A percentile compares a stretch with the other conserved stretches of the same genome.
Conservation (phyloP, 2,888 invertebrate species). For the Leuctra nigra region DNA sequence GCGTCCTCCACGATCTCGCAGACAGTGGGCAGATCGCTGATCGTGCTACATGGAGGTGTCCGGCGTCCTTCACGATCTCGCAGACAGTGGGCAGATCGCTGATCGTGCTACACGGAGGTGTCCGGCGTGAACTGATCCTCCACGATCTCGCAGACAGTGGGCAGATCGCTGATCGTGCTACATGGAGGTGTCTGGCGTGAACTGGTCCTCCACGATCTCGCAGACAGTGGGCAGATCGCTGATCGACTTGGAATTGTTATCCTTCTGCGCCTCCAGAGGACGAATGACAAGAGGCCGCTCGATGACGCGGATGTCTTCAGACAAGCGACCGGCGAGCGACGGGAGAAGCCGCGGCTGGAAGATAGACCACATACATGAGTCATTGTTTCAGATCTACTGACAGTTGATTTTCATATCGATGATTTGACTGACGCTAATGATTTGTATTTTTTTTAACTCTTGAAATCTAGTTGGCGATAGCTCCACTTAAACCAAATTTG, state of each 20-base stretch:
- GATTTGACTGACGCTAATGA: too few relatives aligned
- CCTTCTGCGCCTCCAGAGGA: neutral
- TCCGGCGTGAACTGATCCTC: conserved; percentile 11
- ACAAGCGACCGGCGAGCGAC: conserved; percentile 5
- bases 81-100: conserved; percentile 5
- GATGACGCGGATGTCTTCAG: conserved; percentile 8
- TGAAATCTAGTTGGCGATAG: too few relatives aligned
- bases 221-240: conserved; percentile 4
- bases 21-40: conserved; percentile 5
- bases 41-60: conserved; percentile 13
- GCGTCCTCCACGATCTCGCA: neutral
- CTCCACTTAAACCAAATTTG: too few relatives aligned
- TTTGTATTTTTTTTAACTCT: too few relatives aligned
- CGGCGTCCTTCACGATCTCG: neutral
- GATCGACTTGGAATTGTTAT: conserved; percentile 1
- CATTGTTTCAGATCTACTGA: too few relatives aligned
- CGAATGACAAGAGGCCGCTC: neutral
- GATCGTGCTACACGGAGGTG: conserved; percentile 11
- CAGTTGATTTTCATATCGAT: too few relatives aligned
- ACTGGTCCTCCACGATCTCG: conserved; percentile 5
- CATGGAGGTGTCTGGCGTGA: conserved; percentile 13
- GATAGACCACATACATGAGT: too few relatives aligned
- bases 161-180: conserved; percentile 6
- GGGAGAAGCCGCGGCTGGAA: conserved; percentile 9
- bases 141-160: neutral